A percentile compares a stretch with the other conserved stretches of the same genome.
These are phyloP conservation scores for Xerus rutilus DNA, from an alignment of 2,797 vertebrate species.

Conservation along the genomic window DNA sequence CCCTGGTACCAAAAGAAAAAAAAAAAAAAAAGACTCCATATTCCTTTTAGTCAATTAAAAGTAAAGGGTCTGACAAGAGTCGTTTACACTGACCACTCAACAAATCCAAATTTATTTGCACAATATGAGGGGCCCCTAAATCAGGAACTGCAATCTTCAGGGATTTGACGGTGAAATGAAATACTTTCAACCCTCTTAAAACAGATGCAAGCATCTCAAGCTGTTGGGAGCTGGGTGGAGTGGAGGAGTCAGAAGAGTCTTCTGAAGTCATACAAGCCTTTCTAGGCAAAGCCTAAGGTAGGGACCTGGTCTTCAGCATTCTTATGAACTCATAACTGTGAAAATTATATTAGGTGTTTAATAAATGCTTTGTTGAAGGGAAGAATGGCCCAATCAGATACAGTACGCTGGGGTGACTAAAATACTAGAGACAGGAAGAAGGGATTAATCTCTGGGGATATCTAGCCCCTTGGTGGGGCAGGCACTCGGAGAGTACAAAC, in stretches of 20 bases:
- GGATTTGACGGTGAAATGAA: background rate
- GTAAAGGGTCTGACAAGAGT: background rate
- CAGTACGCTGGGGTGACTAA: background rate
- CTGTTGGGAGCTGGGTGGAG: background rate
- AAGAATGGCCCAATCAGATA: background rate
- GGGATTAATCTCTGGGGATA: background rate
- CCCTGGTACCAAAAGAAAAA: too few relatives aligned
- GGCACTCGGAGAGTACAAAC: background rate
- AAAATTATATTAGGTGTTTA: background rate
- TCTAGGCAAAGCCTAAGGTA: background rate
- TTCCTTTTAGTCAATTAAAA: background rate
- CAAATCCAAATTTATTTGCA: background rate
- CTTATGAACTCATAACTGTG: background rate
- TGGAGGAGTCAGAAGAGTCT: background rate
- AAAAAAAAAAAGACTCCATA: background rate
- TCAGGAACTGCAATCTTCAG: background rate
- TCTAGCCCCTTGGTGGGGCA: background rate
- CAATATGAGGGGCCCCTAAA: background rate
- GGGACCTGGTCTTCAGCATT: background rate
- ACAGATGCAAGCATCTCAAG: background rate
- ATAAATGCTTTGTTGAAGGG: background rate
- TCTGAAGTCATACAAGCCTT: background rate
- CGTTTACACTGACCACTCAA: background rate
- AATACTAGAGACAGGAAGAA: background rate
- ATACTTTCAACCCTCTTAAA: constrained; percentile 5